Evolutionary conservation across 2,797 vertebrate genomes (phyloP).

Genomic region (Triplophysa bombifrons): DNA sequence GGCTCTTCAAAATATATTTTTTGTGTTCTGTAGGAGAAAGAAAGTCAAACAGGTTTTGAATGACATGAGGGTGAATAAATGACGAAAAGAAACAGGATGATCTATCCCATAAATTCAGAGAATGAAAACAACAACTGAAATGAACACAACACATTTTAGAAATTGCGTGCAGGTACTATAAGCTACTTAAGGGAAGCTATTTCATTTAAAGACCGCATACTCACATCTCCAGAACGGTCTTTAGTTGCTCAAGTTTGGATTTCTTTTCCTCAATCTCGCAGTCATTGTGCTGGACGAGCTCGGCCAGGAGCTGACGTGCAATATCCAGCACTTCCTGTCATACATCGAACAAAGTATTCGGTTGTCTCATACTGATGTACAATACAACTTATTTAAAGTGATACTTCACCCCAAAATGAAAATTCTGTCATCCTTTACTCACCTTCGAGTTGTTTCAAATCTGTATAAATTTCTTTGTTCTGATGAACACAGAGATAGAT

Average conservation of each 20-base stretch:
- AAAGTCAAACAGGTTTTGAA: too few relatives aligned
- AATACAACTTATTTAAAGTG: neutral
- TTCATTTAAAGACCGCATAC: conserved; percentile 55
- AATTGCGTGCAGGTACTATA: neutral
- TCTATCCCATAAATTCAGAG: neutral
- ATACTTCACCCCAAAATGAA: too few relatives aligned
- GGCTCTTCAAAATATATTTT: too few relatives aligned
- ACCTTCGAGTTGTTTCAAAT: too few relatives aligned
- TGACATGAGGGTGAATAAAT: too few relatives aligned
- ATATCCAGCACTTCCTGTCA: conserved; percentile 95
- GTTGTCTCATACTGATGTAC: neutral
- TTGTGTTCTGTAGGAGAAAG: too few relatives aligned
- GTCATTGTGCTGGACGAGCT: conserved; percentile 85
- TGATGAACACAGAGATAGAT: too few relatives aligned
- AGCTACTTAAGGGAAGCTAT: neutral
- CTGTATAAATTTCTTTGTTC: too few relatives aligned
- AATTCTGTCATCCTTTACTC: too few relatives aligned
- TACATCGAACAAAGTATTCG: conserved; percentile 16
- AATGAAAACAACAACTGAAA: neutral
- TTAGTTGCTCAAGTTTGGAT: conserved; percentile 94
- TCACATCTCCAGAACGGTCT: conserved; percentile 98
- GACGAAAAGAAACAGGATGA: too few relatives aligned
- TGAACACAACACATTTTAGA: neutral
- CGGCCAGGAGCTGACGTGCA: conserved; percentile 87
- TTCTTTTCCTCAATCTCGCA: conserved; percentile 95